Percentiles rank a stretch among this genome's conserved stretches.
Conservation (phyloP, 1,140 invertebrate genomes). For the Zaprionus vittiger region DNA sequence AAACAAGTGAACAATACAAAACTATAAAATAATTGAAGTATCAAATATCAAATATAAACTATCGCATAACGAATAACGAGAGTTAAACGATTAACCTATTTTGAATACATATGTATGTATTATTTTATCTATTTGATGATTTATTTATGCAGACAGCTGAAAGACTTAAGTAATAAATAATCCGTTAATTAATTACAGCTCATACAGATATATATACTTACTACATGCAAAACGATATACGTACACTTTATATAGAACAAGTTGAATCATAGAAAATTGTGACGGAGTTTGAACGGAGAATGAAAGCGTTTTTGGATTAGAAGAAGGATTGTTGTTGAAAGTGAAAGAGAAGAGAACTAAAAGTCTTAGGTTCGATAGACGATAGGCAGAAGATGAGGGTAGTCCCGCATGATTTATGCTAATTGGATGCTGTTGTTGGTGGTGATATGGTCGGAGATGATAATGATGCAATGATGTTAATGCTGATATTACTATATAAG, state of each 20-base stretch:
- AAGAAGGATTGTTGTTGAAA: slow-evolving; percentile 23
- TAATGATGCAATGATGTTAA: slow-evolving; percentile 39
- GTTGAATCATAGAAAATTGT: slow-evolving; percentile 47
- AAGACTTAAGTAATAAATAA: slow-evolving; percentile 22
- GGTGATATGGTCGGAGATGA: slow-evolving; percentile 51
- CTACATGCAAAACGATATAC: slow-evolving; percentile 28
- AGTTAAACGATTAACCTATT: slow-evolving; percentile 12
- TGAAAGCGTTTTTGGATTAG: slow-evolving; percentile 27
- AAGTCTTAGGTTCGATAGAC: slow-evolving; percentile 23
- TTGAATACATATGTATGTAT: slow-evolving; percentile 16
- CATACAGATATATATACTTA: slow-evolving; percentile 9
- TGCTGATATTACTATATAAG: slow-evolving; percentile 78
- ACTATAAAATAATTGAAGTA: slow-evolving; percentile 31
- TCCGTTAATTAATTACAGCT: slow-evolving; percentile 1
- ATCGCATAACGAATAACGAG: slow-evolving; percentile 18
- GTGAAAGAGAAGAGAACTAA: slow-evolving; percentile 12
- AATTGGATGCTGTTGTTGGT: slow-evolving; percentile 38
- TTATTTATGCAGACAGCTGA: slow-evolving; percentile 30
- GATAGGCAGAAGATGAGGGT: slow-evolving; percentile 27
- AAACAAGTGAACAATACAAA: slow-evolving; percentile 51
- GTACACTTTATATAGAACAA: slow-evolving; percentile 34
- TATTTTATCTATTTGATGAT: slow-evolving; percentile 1
- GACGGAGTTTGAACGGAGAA: slow-evolving; percentile 34
- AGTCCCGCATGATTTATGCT: slow-evolving; percentile 12
- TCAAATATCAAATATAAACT: slow-evolving; percentile 15